A percentile compares a stretch with the other conserved stretches of the same genome.
Evolutionary conservation across 2,888 invertebrate genomes (phyloP).

Genomic region (Lithophane ornitopus): DNA sequence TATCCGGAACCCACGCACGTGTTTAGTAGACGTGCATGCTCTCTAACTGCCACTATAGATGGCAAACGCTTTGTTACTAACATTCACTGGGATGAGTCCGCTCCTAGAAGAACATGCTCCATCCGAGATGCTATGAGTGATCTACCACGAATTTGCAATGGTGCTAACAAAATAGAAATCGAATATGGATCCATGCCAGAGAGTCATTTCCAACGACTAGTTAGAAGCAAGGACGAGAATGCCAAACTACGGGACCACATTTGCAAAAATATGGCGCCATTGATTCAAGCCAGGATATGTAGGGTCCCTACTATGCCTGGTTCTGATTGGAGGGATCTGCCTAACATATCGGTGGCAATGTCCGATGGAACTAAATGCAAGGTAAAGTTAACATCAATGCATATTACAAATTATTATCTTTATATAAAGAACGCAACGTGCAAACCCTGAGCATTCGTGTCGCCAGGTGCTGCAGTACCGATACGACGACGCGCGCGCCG

Average conservation of each 20-base stretch:
- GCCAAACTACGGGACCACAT: conserved; percentile 93
- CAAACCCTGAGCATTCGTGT: background rate
- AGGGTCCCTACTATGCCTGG: conserved; percentile 94
- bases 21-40: conserved; percentile 93
- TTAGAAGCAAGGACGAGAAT: conserved; percentile 91
- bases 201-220: conserved; percentile 94
- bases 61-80: conserved; percentile 88
- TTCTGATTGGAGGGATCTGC: conserved; percentile 96
- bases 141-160: conserved; percentile 94
- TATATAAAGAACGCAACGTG: background rate
- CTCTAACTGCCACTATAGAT: conserved; percentile 86
- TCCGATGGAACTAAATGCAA: conserved; percentile 93
- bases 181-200: conserved; percentile 93
- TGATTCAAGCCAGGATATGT: conserved; percentile 94
- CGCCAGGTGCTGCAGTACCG: conserved; percentile 86
- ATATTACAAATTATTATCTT: background rate
- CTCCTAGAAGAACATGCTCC: conserved; percentile 94
- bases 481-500: conserved; percentile 87
- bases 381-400: conserved; percentile 75
- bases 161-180: conserved; percentile 92
- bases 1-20: conserved; percentile 96
- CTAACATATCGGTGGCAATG: conserved; percentile 93
- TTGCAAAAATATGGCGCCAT: conserved; percentile 95
- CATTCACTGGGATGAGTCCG: conserved; percentile 92
- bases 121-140: conserved; percentile 96